A percentile compares a stretch with the other conserved stretches of the same genome.
Evolutionary conservation across 2,797 vertebrate species (phyloP).

Genomic region (Busarellus nigricollis): DNA sequence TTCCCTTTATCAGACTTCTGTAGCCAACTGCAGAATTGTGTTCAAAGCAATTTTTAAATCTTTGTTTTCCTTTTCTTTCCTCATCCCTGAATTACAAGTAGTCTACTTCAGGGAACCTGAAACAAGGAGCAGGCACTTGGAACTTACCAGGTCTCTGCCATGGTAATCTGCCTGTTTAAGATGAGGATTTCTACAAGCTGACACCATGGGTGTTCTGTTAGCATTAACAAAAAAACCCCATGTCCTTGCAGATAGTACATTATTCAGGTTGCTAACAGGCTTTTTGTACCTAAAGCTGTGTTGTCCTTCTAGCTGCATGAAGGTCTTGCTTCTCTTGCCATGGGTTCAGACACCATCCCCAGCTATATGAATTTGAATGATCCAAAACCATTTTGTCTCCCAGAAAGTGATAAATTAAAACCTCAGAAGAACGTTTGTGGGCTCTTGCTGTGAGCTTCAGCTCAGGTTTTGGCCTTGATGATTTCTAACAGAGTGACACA

Average conservation of each 20-base stretch:
- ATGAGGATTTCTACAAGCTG: background rate
- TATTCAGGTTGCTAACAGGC: background rate
- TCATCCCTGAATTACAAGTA: background rate
- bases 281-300: background rate
- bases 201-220: background rate
- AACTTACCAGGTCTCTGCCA: background rate
- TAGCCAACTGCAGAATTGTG: background rate
- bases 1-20: background rate
- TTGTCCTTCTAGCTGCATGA: background rate
- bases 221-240: background rate
- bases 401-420: background rate
- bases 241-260: background rate
- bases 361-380: background rate
- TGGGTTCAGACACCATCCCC: background rate
- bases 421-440: background rate
- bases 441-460: background rate
- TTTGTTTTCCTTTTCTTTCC: background rate
- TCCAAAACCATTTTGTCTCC: background rate
- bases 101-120: background rate
- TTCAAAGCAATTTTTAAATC: background rate
- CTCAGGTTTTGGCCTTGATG: background rate
- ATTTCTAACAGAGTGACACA: background rate
- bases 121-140: background rate
- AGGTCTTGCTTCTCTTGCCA: background rate
- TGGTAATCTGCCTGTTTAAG: background rate